These are phyloP conservation scores for Mimumesa dahlbomi DNA, from an alignment of 2,888 invertebrate species.

Conservation along the genomic window DNA sequence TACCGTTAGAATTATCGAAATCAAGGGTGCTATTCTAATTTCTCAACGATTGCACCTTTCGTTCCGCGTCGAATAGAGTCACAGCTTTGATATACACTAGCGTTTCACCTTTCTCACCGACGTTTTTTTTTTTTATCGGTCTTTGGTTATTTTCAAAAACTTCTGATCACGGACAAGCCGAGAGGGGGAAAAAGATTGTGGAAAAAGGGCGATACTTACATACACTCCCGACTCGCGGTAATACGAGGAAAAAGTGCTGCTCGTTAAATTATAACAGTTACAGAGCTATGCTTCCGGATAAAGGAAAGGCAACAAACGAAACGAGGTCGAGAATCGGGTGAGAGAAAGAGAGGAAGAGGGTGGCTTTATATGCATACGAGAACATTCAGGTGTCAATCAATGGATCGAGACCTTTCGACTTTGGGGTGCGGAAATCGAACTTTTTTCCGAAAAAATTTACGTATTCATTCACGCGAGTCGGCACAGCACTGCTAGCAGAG, in stretches of 20 bases:
- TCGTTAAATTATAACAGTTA: constrained; percentile 75
- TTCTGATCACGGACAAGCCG: constrained; percentile 24
- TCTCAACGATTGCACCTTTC: constrained; percentile 33
- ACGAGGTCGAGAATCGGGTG: constrained; percentile 10
- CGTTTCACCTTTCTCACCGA: constrained; percentile 18
- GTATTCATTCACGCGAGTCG: constrained; percentile 60
- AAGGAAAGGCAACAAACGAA: constrained; percentile 45
- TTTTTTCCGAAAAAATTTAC: constrained; percentile 67
- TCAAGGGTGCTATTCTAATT: constrained; percentile 52
- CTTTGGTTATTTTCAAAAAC: constrained; percentile 21
- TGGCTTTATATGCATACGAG: constrained; percentile 72
- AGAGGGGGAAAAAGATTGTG: constrained; percentile 18
- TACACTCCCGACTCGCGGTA: constrained; percentile 38
- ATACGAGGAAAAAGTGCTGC: constrained; percentile 61
- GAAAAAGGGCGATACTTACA: constrained; percentile 20
- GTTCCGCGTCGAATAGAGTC: constrained; percentile 24
- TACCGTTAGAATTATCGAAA: constrained; percentile 32
- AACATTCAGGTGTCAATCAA: constrained; percentile 74
- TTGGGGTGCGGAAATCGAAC: constrained; percentile 55
- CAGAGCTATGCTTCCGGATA: constrained; percentile 63
- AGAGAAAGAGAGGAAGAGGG: constrained; percentile 39
- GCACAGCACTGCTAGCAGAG: constrained; percentile 34
- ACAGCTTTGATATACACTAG: constrained; percentile 21
- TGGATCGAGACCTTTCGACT: constrained; percentile 54
- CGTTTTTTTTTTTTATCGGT: constrained; percentile 6